phyloP scores from a whole-genome alignment of 2,113 vertebrate species.

The Hippolais icterina region DNA sequence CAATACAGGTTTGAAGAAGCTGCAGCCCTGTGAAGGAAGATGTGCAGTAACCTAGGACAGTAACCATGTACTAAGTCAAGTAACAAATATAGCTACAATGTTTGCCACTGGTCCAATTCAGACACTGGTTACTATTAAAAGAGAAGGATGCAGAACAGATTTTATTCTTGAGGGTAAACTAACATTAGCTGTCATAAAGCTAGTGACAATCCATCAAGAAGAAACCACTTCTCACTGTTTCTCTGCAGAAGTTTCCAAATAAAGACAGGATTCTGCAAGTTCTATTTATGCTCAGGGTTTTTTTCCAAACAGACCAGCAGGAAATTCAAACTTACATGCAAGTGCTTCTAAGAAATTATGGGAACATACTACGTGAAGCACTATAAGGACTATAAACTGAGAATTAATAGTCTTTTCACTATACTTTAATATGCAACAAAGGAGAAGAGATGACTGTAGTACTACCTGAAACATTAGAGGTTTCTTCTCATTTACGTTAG shows the following conservation, averaged over 20 bases:
- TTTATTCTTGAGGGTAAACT: not conserved
- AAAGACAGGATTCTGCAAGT: not conserved
- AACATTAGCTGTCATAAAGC: not conserved
- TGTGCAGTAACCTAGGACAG: not conserved
- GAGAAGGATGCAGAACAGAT: not conserved
- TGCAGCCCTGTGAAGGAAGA: not conserved
- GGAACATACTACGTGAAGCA: not conserved
- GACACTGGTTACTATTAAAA: not conserved
- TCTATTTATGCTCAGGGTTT: not conserved
- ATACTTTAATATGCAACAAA: not conserved
- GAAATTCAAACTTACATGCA: not conserved
- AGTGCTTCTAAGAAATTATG: not conserved
- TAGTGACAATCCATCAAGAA: not conserved
- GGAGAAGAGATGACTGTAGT: not conserved
- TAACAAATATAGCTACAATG: not conserved
- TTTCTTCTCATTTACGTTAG: not conserved
- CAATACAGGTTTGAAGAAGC: not conserved
- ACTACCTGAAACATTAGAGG: not conserved
- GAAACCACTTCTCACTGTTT: not conserved
- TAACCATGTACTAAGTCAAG: not conserved
- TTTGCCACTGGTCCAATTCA: not conserved
- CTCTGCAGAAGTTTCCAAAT: not conserved
- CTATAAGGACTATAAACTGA: not conserved
- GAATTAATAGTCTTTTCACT: not conserved
- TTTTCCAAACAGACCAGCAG: not conserved